Evolutionary conservation across 2,797 vertebrate genomes (phyloP).

Genomic region (Eulemur rubriventer): DNA sequence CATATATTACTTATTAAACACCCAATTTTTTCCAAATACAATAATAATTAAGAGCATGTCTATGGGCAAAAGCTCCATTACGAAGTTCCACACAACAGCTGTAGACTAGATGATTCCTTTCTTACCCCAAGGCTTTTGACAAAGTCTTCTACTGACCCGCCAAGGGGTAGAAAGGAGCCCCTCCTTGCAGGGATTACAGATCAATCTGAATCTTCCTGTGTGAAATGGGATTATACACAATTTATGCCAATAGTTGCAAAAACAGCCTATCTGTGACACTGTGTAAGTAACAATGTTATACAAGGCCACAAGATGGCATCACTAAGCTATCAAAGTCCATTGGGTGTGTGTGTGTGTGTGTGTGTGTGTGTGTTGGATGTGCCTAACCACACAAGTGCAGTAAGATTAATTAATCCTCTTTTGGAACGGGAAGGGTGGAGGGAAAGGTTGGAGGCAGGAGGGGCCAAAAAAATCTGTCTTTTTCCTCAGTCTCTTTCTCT

Average conservation of each 20-base stretch:
- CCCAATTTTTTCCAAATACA: not conserved
- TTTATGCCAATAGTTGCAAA: slow-evolving; percentile 25
- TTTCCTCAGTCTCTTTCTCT: not conserved
- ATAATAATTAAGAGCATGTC: not conserved
- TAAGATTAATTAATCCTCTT: not conserved
- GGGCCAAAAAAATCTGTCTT: not conserved
- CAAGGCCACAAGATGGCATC: not conserved
- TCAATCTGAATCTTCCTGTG: not conserved
- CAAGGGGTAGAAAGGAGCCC: not conserved
- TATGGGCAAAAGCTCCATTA: not conserved
- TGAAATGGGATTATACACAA: not conserved
- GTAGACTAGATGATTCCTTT: not conserved
- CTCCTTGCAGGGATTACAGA: not conserved
- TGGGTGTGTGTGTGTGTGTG: not conserved
- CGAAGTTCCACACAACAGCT: not conserved
- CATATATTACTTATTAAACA: not conserved
- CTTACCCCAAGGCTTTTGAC: not conserved
- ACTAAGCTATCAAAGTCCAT: not conserved
- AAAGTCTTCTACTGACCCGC: not conserved
- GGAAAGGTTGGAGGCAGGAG: not conserved
- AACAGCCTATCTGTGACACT: not conserved
- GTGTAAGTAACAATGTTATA: not conserved
- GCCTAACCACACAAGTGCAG: not conserved
- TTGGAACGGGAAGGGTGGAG: not conserved
- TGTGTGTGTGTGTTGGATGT: not conserved